These are phyloP conservation scores for Nomia melanderi DNA, from an alignment of 1,140 invertebrate genomes.

Conservation along the genomic window DNA sequence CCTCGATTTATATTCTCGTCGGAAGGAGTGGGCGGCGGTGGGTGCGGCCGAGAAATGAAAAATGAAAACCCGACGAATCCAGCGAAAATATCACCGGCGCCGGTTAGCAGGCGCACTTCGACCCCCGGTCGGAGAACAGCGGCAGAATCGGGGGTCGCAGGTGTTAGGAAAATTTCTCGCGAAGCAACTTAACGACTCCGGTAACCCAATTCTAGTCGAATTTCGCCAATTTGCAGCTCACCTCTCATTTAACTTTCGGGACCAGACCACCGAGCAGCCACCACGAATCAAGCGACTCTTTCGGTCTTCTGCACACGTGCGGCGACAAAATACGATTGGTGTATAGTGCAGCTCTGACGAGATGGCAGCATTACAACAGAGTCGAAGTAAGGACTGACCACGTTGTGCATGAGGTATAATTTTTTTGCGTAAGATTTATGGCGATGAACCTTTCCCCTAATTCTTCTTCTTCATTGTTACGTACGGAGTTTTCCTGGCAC, in stretches of 20 bases:
- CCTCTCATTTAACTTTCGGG: slow-evolving; percentile 22
- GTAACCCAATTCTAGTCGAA: slow-evolving; percentile 1
- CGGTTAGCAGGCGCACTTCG: no score
- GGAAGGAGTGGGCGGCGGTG: background rate
- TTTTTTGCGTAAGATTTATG: no score
- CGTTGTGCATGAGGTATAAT: no score
- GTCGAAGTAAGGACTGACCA: no score
- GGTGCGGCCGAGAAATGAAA: slow-evolving; percentile 14
- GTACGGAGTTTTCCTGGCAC: no score
- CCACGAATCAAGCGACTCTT: slow-evolving; percentile 3
- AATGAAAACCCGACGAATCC: slow-evolving; percentile 23
- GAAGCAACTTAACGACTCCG: slow-evolving; percentile 22
- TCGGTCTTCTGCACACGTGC: no score
- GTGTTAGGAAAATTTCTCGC: slow-evolving; percentile 35
- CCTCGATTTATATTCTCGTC: slow-evolving; percentile 37
- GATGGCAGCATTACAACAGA: no score
- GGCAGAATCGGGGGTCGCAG: background rate
- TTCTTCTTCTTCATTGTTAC: no score
- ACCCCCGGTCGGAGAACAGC: slow-evolving; percentile 3
- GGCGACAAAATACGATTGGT: no score
- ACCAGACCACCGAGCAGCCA: background rate
- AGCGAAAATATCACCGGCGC: background rate
- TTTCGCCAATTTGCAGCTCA: slow-evolving; percentile 11
- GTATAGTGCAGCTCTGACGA: no score
- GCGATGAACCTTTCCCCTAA: no score